Evolutionary conservation across 2,888 invertebrate genomes (phyloP).

Genomic region (Incurvaria masculella): DNA sequence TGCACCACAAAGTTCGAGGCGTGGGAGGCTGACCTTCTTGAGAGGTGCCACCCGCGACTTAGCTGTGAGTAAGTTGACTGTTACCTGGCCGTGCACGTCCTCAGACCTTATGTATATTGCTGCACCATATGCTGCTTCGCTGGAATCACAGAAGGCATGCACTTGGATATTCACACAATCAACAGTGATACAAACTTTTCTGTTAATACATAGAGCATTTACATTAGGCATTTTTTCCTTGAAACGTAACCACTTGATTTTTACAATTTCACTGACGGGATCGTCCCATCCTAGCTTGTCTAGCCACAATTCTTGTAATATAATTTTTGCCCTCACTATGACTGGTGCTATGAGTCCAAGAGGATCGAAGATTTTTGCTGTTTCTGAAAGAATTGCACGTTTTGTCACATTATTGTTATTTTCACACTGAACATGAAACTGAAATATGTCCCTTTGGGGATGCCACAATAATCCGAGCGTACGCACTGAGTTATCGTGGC

Average conservation of each 20-base stretch:
- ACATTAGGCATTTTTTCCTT: background rate
- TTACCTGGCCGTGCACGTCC: background rate
- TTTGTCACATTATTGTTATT: background rate
- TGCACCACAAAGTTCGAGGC: slow-evolving; percentile 3
- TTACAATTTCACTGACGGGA: background rate
- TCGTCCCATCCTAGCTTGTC: background rate
- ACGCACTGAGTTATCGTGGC: background rate
- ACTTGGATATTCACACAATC: background rate
- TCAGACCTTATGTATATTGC: background rate
- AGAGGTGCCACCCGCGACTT: slow-evolving; percentile 1
- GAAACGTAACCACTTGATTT: background rate
- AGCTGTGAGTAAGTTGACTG: background rate
- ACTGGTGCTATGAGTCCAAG: background rate
- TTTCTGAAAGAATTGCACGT: background rate
- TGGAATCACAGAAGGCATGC: background rate
- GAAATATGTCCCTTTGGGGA: background rate
- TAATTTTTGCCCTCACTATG: background rate
- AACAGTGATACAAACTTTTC: background rate
- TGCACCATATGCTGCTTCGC: background rate
- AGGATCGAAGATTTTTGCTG: background rate
- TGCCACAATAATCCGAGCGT: background rate
- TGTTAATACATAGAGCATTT: background rate
- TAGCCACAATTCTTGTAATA: background rate
- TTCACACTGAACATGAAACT: background rate
- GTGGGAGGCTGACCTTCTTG: slow-evolving; percentile 3